A percentile compares a stretch with the other conserved stretches of the same genome.
These are phyloP conservation scores for Poecilia picta DNA, from an alignment of 2,797 vertebrate genomes.

Conservation along the genomic window DNA sequence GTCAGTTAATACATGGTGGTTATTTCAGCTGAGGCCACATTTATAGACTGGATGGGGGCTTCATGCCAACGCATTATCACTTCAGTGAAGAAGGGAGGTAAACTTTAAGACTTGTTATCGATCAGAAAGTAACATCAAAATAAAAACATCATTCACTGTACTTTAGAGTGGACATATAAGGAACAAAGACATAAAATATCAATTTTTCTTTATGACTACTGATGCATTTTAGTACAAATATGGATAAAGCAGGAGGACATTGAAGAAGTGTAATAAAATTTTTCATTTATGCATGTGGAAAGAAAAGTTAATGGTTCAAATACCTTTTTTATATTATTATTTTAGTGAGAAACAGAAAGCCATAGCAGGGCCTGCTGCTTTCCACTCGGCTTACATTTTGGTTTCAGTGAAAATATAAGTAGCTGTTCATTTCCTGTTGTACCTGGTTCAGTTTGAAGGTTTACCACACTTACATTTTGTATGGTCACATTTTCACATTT, in stretches of 20 bases:
- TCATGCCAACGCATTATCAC: slow-evolving; percentile 36
- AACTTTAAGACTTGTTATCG: slow-evolving; percentile 37
- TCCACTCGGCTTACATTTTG: neutral
- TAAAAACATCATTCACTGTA: neutral
- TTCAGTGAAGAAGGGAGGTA: slow-evolving; percentile 24
- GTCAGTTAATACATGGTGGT: slow-evolving; percentile 67
- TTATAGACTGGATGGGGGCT: slow-evolving; percentile 51
- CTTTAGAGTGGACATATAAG: neutral
- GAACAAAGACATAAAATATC: neutral
- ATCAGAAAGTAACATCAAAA: slow-evolving; percentile 11
- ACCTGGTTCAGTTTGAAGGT: neutral
- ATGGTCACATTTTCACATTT: neutral
- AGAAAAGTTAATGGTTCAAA: neutral
- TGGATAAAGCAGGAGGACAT: neutral
- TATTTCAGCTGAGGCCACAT: slow-evolving; percentile 48
- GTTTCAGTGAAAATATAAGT: neutral
- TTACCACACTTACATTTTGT: neutral
- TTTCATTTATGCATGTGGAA: neutral
- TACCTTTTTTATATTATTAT: neutral
- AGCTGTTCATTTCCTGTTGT: neutral
- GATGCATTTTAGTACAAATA: neutral
- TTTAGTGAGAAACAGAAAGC: neutral
- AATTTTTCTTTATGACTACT: neutral
- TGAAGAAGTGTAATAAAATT: neutral
- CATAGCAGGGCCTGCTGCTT: neutral